Conservation (phyloP, 2,797 vertebrate genomes). For the Gephyroberyx darwinii region DNA sequence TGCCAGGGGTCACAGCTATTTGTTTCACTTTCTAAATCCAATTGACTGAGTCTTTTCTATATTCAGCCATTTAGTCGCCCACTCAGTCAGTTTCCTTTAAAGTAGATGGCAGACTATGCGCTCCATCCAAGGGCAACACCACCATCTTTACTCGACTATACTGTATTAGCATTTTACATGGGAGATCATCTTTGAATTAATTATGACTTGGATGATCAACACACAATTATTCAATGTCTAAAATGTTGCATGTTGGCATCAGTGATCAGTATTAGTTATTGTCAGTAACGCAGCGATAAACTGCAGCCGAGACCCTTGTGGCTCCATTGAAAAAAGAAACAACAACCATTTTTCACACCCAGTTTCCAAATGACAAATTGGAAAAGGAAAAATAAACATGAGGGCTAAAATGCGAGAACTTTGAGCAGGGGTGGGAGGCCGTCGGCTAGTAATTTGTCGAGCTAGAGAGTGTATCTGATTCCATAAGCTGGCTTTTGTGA, state of each 20-base stretch:
- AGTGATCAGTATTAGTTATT: constrained; percentile 55
- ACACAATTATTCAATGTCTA: constrained; percentile 35
- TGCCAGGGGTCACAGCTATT: constrained; percentile 56
- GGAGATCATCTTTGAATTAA: constrained; percentile 8
- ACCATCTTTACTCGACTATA: background rate
- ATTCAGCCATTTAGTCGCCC: constrained; percentile 48
- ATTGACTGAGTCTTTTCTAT: constrained; percentile 52
- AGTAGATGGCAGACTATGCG: constrained; percentile 27
- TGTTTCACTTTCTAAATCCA: constrained; percentile 71
- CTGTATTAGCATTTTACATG: constrained; percentile 15
- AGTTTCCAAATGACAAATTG: constrained; percentile 68
- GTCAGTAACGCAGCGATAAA: constrained; percentile 50
- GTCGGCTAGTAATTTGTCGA: constrained; percentile 64
- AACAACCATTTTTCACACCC: constrained; percentile 63
- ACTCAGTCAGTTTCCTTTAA: constrained; percentile 27
- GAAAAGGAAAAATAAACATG: constrained; percentile 15
- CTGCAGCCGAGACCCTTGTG: constrained; percentile 40
- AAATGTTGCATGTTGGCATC: constrained; percentile 29
- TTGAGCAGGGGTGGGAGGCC: constrained; percentile 50
- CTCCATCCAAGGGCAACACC: constrained; percentile 6
- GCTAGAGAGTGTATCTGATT: constrained; percentile 64
- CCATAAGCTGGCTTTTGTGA: constrained; percentile 59
- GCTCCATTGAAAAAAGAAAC: constrained; percentile 47
- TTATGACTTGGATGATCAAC: no score
- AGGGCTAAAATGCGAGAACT: constrained; percentile 46